phyloP scores from a whole-genome alignment of 2,113 vertebrate species.

The Clarias macrocephalus region DNA sequence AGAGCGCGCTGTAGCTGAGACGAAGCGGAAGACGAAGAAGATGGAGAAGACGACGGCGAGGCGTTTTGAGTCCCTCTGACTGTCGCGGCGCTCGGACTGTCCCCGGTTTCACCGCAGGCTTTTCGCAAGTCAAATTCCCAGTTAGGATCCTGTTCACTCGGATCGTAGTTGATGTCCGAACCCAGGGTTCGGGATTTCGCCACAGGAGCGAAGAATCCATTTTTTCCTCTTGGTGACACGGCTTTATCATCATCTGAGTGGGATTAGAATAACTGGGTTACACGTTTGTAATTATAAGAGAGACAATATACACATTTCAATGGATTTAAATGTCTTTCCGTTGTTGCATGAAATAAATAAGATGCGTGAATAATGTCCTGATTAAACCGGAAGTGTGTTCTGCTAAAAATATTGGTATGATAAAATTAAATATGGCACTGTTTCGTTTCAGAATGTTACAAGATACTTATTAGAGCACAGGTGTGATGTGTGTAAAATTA shows the following conservation, averaged over 20 bases:
- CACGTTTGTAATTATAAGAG: neutral
- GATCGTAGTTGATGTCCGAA: constrained; percentile 81
- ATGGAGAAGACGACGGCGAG: constrained; percentile 45
- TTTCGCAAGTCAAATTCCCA: constrained; percentile 81
- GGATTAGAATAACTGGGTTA: neutral
- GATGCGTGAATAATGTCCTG: neutral
- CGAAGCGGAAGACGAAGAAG: constrained; percentile 48
- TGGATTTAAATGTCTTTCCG: neutral
- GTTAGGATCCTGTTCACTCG: constrained; percentile 81
- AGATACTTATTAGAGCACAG: neutral
- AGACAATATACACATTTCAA: neutral
- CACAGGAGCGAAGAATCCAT: constrained; percentile 79
- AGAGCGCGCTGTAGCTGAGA: constrained; percentile 69
- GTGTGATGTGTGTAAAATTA: constrained; percentile 17
- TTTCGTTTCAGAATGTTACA: neutral
- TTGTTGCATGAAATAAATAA: neutral
- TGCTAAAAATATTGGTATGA: neutral
- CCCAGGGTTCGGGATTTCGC: constrained; percentile 82
- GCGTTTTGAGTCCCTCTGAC: constrained; percentile 50
- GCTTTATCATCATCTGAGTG: constrained; percentile 79
- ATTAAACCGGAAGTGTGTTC: neutral
- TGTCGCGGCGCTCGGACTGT: constrained; percentile 58
- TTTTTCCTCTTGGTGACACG: constrained; percentile 71
- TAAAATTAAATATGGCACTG: neutral
- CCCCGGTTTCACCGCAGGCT: constrained; percentile 69